These are phyloP conservation scores for Prenolepis imparis DNA, from an alignment of 2,888 invertebrate species.

Conservation along the genomic window DNA sequence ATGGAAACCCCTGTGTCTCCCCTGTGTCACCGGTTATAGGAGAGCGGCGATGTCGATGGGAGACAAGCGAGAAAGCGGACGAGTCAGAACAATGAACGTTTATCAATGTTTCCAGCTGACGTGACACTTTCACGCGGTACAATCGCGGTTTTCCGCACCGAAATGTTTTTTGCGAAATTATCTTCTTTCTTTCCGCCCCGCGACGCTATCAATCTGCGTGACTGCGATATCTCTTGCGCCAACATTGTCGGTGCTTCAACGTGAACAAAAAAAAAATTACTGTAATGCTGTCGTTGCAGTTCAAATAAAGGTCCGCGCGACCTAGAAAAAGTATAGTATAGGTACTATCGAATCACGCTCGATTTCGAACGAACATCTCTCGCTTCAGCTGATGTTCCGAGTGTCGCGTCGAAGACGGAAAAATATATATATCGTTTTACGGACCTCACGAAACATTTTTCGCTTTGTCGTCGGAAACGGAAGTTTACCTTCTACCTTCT, in stretches of 20 bases:
- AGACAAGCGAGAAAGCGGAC: neutral
- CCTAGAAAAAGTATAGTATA: neutral
- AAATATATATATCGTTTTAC: neutral
- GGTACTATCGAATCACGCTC: conserved; percentile 22
- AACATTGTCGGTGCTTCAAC: neutral
- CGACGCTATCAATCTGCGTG: conserved; percentile 24
- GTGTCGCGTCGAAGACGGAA: neutral
- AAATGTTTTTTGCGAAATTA: conserved; percentile 37
- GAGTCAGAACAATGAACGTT: conserved; percentile 51
- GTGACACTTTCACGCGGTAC: conserved; percentile 35
- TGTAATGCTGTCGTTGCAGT: neutral
- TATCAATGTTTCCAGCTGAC: conserved; percentile 59
- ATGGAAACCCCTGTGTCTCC: neutral
- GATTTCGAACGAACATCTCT: conserved; percentile 11
- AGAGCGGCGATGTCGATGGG: conserved; percentile 5
- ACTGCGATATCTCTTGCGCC: conserved; percentile 10
- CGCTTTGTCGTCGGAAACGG: neutral
- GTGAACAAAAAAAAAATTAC: conserved; percentile 32
- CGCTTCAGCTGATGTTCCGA: conserved; percentile 6
- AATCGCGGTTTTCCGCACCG: conserved; percentile 21
- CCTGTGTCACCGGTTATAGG: neutral
- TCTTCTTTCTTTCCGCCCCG: neutral
- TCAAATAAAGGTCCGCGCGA: conserved; percentile 13
- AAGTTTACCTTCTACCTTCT: conserved; percentile 59
- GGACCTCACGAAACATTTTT: neutral